Evolutionary conservation across 2,888 invertebrate species (phyloP).

Genomic region (Neoitamus cyanurus): DNA sequence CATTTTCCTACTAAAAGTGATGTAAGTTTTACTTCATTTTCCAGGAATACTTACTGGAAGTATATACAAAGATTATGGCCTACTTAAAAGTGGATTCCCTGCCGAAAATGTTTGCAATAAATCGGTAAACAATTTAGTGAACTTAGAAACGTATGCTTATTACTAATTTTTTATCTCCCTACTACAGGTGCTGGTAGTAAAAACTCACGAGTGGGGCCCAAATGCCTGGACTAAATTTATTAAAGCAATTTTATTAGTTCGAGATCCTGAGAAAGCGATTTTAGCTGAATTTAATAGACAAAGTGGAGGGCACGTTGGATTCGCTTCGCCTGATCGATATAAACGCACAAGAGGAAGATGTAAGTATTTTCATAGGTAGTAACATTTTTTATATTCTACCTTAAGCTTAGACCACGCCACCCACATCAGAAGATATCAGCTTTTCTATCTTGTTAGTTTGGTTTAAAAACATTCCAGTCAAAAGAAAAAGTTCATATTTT

Average conservation of each 20-base stretch:
- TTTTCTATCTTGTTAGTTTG: too few relatives aligned
- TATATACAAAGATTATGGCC: conserved; percentile 83
- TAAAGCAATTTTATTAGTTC: conserved; percentile 76
- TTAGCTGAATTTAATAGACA: conserved; percentile 83
- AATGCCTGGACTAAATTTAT: conserved; percentile 71
- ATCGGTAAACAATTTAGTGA: conserved; percentile 66
- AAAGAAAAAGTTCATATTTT: too few relatives aligned
- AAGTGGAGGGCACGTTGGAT: conserved; percentile 83
- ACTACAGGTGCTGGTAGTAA: conserved; percentile 73
- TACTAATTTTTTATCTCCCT: not conserved
- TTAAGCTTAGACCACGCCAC: too few relatives aligned
- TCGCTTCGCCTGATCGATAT: conserved; percentile 76
- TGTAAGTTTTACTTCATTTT: conserved; percentile 56
- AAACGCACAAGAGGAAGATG: conserved; percentile 73
- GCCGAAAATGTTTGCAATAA: conserved; percentile 81
- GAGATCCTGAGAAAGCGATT: conserved; percentile 76
- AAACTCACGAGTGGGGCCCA: conserved; percentile 81
- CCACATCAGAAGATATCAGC: too few relatives aligned
- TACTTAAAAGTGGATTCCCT: conserved; percentile 82
- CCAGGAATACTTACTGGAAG: conserved; percentile 81
- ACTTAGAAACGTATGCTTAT: not conserved
- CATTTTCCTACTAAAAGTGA: too few relatives aligned
- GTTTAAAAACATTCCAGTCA: too few relatives aligned
- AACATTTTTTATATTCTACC: not conserved
- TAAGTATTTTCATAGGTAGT: conserved; percentile 62